Base-by-base conservation (phyloP, 2,888 invertebrate species). In the Hypomecis atomaria region DNA sequence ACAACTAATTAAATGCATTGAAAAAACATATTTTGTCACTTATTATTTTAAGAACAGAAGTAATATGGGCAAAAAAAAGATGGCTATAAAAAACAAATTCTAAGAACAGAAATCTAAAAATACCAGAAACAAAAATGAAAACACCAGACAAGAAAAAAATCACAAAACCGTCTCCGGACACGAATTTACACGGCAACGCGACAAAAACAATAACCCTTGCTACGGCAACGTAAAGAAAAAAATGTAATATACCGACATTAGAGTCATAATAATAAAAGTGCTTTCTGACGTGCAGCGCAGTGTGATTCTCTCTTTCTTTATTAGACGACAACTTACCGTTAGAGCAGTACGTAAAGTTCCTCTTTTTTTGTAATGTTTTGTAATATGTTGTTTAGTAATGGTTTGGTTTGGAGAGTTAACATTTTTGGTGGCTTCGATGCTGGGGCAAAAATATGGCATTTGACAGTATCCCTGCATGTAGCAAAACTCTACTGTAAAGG, bases 181-280 rank as follows among this genome's bases (percentile, higher is more conserved):
- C 36, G 57, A 38, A 44, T 40, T 53, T 47, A 57, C 65, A 69
- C 36, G 59, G 59, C 69, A 65, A 67, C 60, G 69, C 69, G 65
- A 66, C 71, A 70, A 75, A 77, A 75, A 78, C 77, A 79, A 78
- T 79, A 78, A 76, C 70, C 66, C 65, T 65, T 53, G 58, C 65
- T 56, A 65, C 59, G 61, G 53, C 69, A 37, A 11, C 33, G 47
- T 61, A 66, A 61, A 68, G 52, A 73, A 76, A 82, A 79, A 77
- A 79, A 73, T 66, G 69, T 76, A 80, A 84, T 83, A 84, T 73
- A 82, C 72, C 73, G 74, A 85, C 87, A 87, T 88, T 87, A 86
- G 83, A 79, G 78, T 80, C 84, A 82, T 88, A 85, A 87, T 89
- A 88, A 88, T 89, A 89, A 89, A 89, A 84, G 75, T 81, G 79